Evolutionary conservation across 2,113 vertebrate species (phyloP).

Genomic region (Leiothrix lutea): DNA sequence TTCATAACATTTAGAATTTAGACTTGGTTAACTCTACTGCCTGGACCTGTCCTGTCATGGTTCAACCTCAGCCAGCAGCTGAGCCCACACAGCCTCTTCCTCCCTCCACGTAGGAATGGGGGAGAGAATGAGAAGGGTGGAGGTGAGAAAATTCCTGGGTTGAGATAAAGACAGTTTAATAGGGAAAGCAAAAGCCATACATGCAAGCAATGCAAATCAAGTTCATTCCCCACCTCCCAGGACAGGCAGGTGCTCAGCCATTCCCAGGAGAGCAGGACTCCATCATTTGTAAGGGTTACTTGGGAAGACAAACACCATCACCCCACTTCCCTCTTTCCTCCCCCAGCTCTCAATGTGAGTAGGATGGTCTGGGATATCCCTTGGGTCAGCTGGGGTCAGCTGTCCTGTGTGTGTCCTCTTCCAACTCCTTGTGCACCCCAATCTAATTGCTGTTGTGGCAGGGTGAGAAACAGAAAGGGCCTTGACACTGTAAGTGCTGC

Average conservation of each 20-base stretch:
- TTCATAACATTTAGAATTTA: background rate
- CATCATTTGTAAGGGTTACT: too few species aligned
- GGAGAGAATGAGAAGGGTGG: background rate
- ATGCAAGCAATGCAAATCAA: background rate
- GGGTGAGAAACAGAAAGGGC: background rate
- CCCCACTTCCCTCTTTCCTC: background rate
- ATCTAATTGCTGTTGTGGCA: background rate
- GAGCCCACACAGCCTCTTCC: background rate
- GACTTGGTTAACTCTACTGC: background rate
- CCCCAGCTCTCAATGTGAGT: background rate
- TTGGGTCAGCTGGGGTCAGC: background rate
- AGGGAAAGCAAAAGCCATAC: background rate
- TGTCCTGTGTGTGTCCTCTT: background rate
- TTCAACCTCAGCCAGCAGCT: background rate
- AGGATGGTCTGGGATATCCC: background rate
- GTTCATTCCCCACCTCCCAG: background rate
- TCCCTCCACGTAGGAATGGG: rapidly evolving
- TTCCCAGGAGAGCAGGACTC: background rate
- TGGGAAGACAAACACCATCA: background rate
- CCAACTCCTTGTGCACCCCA: background rate
- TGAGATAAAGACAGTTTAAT: background rate
- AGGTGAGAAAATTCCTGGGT: background rate
- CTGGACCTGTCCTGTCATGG: background rate
- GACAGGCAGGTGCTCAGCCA: background rate
- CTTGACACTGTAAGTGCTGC: background rate